Evolutionary conservation across 2,888 invertebrate species (phyloP).

Genomic region (Hirtodrosophila alboralis): DNA sequence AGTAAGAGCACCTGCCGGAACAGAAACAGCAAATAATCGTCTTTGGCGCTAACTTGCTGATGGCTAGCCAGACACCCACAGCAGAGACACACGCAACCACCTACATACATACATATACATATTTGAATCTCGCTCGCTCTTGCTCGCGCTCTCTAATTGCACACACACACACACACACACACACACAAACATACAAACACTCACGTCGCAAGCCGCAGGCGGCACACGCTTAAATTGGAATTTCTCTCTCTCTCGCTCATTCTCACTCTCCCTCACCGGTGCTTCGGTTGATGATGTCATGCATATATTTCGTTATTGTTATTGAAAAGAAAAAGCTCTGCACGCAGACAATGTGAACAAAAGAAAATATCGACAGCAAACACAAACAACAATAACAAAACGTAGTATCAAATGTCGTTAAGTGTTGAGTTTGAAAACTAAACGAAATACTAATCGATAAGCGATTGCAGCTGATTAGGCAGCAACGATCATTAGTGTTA

Average conservation of each 20-base stretch:
- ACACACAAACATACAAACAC: constrained; percentile 12
- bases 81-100: constrained; percentile 3
- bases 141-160: constrained; percentile 2
- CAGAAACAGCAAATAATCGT: too few species aligned
- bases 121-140: constrained; percentile 10
- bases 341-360: constrained; percentile 41
- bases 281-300: constrained; percentile 65
- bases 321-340: constrained; percentile 55
- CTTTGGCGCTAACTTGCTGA: constrained; percentile 44
- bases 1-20: constrained; percentile 55
- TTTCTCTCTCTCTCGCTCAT: constrained; percentile 25
- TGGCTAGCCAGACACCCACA: constrained; percentile 34
- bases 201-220: constrained; percentile 6
- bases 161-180: constrained; percentile 17
- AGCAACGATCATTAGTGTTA: constrained; percentile 27
- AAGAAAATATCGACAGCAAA: constrained; percentile 39
- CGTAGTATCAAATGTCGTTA: too few species aligned
- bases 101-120: not conserved
- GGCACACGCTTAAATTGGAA: constrained; percentile 28
- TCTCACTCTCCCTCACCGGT: constrained; percentile 9
- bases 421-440: constrained; percentile 13
- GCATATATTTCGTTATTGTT: constrained; percentile 74
- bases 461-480: constrained; percentile 17
- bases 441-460: constrained; percentile 45
- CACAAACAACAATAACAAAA: too few species aligned